These are phyloP conservation scores for Iphiclides podalirius DNA, from an alignment of 2,888 invertebrate species.

Conservation along the genomic window DNA sequence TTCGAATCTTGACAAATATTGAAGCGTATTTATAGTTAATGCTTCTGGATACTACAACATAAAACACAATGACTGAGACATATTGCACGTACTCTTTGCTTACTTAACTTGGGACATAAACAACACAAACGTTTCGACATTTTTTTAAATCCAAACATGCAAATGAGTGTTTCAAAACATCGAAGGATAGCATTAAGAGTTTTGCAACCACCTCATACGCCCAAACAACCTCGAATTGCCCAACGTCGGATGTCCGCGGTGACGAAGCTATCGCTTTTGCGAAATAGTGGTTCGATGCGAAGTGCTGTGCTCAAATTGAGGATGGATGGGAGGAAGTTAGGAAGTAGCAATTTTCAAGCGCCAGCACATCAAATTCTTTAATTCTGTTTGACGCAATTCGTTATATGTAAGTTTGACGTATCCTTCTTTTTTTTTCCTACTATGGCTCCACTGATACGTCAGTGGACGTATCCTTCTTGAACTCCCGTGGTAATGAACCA, in stretches of 20 bases:
- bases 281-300: constrained; percentile 7
- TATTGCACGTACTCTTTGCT: neutral
- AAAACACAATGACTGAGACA: too few relatives aligned
- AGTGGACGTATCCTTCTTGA: too few relatives aligned
- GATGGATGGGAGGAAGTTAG: constrained; percentile 47
- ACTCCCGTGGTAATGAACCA: too few relatives aligned
- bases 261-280: neutral
- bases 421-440: too few relatives aligned
- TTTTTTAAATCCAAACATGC: constrained; percentile 18
- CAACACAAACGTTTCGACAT: neutral
- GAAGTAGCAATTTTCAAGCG: constrained; percentile 35
- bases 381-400: too few relatives aligned
- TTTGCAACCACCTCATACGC: constrained; percentile 2
- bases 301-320: constrained; percentile 35
- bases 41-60: too few relatives aligned
- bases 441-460: too few relatives aligned
- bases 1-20: too few relatives aligned
- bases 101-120: constrained; percentile 4
- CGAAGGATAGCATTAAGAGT: constrained; percentile 5
- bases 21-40: too few relatives aligned
- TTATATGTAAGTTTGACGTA: too few relatives aligned
- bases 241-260: constrained; percentile 18
- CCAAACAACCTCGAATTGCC: constrained; percentile 8
- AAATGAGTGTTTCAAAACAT: constrained; percentile 18
- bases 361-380: too few relatives aligned